Percentiles rank a stretch among this genome's conserved stretches.
phyloP scores from a whole-genome alignment of 2,797 vertebrate species.

The Chloroceryle amazona region DNA sequence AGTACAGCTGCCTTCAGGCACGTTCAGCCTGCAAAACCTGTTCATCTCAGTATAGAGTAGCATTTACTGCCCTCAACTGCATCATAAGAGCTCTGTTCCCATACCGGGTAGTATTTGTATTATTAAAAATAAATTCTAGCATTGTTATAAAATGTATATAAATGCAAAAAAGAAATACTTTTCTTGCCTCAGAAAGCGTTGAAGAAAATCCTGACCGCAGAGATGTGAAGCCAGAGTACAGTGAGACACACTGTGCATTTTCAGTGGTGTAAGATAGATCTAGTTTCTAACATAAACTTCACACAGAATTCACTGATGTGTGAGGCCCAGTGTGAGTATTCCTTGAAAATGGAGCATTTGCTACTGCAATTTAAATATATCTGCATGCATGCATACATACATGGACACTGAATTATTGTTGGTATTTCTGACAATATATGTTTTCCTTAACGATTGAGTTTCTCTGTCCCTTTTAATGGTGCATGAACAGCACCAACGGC shows the following conservation, averaged over 20 bases:
- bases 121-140: conserved; percentile 5
- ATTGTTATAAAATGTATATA: background rate
- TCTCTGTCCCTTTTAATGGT: background rate
- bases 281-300: background rate
- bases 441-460: background rate
- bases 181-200: background rate
- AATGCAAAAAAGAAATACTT: background rate
- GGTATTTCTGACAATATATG: background rate
- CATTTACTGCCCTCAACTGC: conserved; percentile 60
- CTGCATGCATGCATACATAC: background rate
- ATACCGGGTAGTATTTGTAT: background rate
- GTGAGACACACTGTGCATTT: background rate
- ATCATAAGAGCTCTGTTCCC: conserved; percentile 12
- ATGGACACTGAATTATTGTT: background rate
- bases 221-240: background rate
- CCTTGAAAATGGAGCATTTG: background rate
- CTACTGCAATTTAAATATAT: background rate
- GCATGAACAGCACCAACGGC: background rate
- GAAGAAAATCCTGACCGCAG: background rate
- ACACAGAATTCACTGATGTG: background rate
- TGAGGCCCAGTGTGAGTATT: background rate
- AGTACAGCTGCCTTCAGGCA: conserved; percentile 50
- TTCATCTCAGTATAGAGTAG: conserved; percentile 51
- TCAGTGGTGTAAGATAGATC: background rate
- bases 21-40: conserved; percentile 63